Conservation (phyloP, 2,888 invertebrate species). For the Athrips mouffetella region DNA sequence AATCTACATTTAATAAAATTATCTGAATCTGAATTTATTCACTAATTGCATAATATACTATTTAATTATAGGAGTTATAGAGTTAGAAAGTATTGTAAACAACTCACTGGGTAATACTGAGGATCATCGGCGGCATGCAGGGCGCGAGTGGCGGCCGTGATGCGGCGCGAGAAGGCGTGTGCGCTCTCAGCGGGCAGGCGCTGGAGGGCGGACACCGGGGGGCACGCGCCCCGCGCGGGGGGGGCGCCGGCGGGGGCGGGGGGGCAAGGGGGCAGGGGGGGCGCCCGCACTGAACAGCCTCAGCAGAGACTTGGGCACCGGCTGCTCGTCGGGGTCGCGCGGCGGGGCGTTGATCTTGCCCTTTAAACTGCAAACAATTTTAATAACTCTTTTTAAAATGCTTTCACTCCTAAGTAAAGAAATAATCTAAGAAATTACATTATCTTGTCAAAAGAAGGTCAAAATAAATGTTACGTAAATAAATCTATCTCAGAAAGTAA, state of each 20-base stretch:
- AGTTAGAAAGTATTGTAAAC: too few species aligned
- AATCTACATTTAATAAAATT: too few species aligned
- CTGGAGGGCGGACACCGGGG: conserved; percentile 68
- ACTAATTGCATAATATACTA: too few species aligned
- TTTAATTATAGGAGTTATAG: too few species aligned
- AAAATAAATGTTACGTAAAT: too few species aligned
- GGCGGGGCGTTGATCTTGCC: conserved; percentile 88
- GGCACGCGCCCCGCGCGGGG: not conserved
- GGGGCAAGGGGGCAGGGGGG: too few species aligned
- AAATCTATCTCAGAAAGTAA: too few species aligned
- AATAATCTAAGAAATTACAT: too few species aligned
- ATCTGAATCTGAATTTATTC: too few species aligned
- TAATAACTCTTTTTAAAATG: not conserved
- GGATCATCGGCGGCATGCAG: conserved; percentile 48
- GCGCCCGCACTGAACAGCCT: conserved; percentile 76
- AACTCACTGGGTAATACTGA: conserved; percentile 49
- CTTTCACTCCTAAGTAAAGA: too few species aligned
- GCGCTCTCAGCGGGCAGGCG: conserved; percentile 81
- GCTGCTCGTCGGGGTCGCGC: conserved; percentile 82
- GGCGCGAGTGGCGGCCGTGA: conserved; percentile 80
- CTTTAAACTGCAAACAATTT: conserved; percentile 80
- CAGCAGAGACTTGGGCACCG: conserved; percentile 84
- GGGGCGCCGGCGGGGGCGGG: not conserved
- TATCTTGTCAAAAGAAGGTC: too few species aligned
- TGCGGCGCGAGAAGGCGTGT: conserved; percentile 80